A percentile compares a stretch with the other conserved stretches of the same genome.
Conservation (phyloP, 1,140 invertebrate species). For the Tachypleus tridentatus region DNA sequence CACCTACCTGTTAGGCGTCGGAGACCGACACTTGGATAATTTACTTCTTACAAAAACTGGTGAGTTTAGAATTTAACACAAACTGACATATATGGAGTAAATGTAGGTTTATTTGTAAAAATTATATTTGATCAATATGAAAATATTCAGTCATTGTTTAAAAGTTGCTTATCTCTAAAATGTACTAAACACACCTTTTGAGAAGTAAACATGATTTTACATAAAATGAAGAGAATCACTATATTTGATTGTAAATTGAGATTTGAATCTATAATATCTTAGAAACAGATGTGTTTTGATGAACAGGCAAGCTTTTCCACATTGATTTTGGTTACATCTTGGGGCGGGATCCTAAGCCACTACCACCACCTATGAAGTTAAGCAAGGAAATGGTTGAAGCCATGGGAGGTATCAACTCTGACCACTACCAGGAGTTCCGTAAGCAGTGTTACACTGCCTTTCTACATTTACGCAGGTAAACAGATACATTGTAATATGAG, state of each 20-base stretch:
- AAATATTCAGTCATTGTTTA: too few species aligned
- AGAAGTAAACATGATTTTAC: too few species aligned
- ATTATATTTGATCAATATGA: too few species aligned
- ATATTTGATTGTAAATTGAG: too few species aligned
- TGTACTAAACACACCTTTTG: too few species aligned
- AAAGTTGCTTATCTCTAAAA: too few species aligned
- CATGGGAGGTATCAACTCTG: conserved; percentile 88
- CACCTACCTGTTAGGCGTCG: conserved; percentile 93
- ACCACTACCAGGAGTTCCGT: conserved; percentile 87
- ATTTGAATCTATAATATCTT: too few species aligned
- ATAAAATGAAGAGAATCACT: too few species aligned
- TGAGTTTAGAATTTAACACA: conserved; percentile 19
- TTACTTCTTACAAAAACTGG: conserved; percentile 73
- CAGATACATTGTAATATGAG: too few species aligned
- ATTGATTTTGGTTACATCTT: conserved; percentile 99
- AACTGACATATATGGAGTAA: too few species aligned
- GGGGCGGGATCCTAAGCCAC: conserved; percentile 92
- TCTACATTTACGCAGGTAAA: conserved; percentile 70
- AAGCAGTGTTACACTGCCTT: conserved; percentile 95
- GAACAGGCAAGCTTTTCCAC: conserved; percentile 77
- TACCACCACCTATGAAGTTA: conserved; percentile 93
- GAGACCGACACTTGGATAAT: conserved; percentile 97
- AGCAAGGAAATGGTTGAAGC: conserved; percentile 99
- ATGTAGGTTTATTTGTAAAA: too few species aligned
- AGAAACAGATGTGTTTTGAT: too few species aligned